Evolutionary conservation across 2,888 invertebrate species (phyloP), one percentile per base, ranked within the genome.

Genomic region (Plusia festucae): DNA sequence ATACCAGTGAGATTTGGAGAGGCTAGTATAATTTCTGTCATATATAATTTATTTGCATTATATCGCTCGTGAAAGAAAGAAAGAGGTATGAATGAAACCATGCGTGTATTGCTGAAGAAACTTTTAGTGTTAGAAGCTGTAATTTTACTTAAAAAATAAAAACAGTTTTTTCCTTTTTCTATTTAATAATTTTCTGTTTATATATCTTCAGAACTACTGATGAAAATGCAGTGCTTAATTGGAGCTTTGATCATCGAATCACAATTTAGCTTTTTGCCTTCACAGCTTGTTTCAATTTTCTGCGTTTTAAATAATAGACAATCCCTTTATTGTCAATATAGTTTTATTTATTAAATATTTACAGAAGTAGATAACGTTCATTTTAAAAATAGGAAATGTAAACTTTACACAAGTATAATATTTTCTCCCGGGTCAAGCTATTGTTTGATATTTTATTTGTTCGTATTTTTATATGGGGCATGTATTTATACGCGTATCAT

Each of bases 381-480:
- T 32, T 32, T 32, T 11, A 0, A 32, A 32, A 4, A 13, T 4
- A 11, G 1, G 1, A 11, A 34, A 13, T 3, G 11, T 1, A 0
- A 11, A 34, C 34, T 34, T 34, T 11, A 49, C 56, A 70, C 64
- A 72, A 60, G 64, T 59, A 53, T 55, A 59, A 60, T 27, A 60
- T 64, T 51, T 57, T n/a, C n/a, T n/a, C n/a, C 72, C 75, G 76
- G 76, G 76, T 75, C 53, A 46, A 32, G 4, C 4, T n/a, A 44
- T 44, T 6, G n/a, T n/a, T 8, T 16, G 16, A 51, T 6, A 49
- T 49, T 40, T 15, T 59, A 44, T 32, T 34, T 51, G 34, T 32
- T 53, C 55, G 8, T 60, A 32, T 44, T n/a, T n/a, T 16, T 44
- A 3, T n/a, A 53, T 46, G 34, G 34, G 16, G 15, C 52, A 8